These are phyloP conservation scores for Liposcelis brunnea DNA, from an alignment of 2,888 invertebrate genomes.

Conservation along the genomic window DNA sequence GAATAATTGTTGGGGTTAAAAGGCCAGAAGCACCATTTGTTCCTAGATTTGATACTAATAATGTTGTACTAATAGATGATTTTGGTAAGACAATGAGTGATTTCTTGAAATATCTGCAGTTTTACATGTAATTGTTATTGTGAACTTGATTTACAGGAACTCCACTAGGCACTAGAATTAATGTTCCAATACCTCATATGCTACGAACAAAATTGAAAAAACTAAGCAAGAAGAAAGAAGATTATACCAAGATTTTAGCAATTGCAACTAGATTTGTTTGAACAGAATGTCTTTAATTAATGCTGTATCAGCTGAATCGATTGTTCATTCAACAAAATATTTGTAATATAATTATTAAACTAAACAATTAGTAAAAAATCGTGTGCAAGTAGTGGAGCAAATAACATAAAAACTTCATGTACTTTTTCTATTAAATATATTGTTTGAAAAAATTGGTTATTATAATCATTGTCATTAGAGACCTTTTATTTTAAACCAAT, in stretches of 20 bases:
- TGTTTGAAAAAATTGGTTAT: too few relatives aligned
- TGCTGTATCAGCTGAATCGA: too few relatives aligned
- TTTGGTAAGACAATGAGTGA: conserved; percentile 36
- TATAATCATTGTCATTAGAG: too few relatives aligned
- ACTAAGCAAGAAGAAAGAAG: too few relatives aligned
- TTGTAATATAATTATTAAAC: too few relatives aligned
- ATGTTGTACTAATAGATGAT: conserved; percentile 89
- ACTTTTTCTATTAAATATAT: too few relatives aligned
- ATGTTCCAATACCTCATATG: conserved; percentile 84
- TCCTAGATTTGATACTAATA: conserved; percentile 89
- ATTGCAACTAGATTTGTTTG: conserved; percentile 80
- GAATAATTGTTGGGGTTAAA: conserved; percentile 74
- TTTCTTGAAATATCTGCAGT: neutral
- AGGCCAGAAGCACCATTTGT: conserved; percentile 63
- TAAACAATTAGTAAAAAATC: too few relatives aligned
- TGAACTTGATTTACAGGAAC: conserved; percentile 24
- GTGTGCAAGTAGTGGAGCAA: too few relatives aligned
- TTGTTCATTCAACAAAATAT: too few relatives aligned
- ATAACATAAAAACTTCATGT: too few relatives aligned
- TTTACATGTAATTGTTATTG: neutral
- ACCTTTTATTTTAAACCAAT: too few relatives aligned
- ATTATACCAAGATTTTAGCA: conserved; percentile 81
- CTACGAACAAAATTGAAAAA: conserved; percentile 70
- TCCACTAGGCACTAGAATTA: conserved; percentile 87
- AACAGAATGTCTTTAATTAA: conserved; percentile 11